These are phyloP conservation scores for Gibbula magus DNA, from an alignment of 2,888 invertebrate genomes.

Conservation along the genomic window DNA sequence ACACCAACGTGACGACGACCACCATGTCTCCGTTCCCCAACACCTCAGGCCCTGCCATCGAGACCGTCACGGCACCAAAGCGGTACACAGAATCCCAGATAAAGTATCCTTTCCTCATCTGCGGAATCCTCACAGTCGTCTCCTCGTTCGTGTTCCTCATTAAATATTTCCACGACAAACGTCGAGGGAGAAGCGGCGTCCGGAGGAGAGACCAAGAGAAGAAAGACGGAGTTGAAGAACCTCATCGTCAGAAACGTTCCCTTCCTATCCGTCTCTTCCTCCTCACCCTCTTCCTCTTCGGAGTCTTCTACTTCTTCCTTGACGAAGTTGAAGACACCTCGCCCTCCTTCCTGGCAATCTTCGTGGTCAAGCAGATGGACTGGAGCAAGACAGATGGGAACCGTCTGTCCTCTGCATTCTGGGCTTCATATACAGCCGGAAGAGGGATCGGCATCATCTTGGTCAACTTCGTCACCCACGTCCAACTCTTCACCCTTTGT, in stretches of 20 bases:
- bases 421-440: conserved; percentile 31
- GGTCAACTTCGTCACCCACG: conserved; percentile 31
- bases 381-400: conserved; percentile 33
- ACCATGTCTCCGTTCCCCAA: background rate
- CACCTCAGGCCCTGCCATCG: background rate
- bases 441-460: conserved; percentile 38
- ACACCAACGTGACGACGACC: background rate
- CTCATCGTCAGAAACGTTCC: background rate
- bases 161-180: background rate
- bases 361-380: conserved; percentile 35
- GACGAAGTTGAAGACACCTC: conserved; percentile 31
- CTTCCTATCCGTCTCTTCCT: conserved; percentile 20
- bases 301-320: conserved; percentile 23
- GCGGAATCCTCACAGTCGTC: background rate
- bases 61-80: background rate
- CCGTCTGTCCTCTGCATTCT: conserved; percentile 29
- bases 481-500: conserved; percentile 33
- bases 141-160: background rate
- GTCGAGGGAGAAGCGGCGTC: background rate
- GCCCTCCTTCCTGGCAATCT: conserved; percentile 31
- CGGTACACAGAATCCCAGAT: background rate
- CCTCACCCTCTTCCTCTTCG: conserved; percentile 5
- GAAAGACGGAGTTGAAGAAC: background rate
- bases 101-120: background rate
- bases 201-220: background rate